These are phyloP conservation scores for Amiota communis DNA, from an alignment of 2,888 invertebrate genomes.

Conservation along the genomic window DNA sequence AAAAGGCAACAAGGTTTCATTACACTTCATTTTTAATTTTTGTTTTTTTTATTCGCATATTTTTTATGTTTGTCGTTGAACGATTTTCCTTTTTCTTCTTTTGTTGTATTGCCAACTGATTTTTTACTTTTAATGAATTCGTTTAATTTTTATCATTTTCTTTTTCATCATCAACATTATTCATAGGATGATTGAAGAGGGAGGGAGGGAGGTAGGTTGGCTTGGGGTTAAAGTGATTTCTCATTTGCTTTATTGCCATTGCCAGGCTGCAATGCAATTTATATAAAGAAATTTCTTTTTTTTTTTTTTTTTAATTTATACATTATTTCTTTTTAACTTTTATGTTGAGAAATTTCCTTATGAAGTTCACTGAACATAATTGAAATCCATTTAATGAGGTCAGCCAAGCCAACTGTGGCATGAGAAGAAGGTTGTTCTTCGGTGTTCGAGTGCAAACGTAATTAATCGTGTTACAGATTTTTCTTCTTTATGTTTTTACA, in stretches of 20 bases:
- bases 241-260: background rate
- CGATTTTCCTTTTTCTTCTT: conserved; percentile 50
- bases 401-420: background rate
- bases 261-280: background rate
- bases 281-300: conserved; percentile 1
- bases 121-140: conserved; percentile 67
- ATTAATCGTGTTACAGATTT: conserved; percentile 22
- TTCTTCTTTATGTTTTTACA: background rate
- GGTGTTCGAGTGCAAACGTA: conserved; percentile 19
- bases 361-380: conserved; percentile 52
- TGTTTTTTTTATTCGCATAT: conserved; percentile 3
- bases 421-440: conserved; percentile 2
- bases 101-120: conserved; percentile 33
- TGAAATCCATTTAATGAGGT: conserved; percentile 66
- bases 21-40: conserved; percentile 35
- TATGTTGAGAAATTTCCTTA: conserved; percentile 41
- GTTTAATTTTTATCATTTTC: conserved; percentile 48
- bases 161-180: background rate
- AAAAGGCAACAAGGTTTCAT: conserved; percentile 47
- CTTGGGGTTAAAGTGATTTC: background rate
- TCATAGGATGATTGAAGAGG: background rate
- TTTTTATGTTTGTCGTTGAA: conserved; percentile 53
- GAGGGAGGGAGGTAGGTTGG: too few species aligned
- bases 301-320: background rate
- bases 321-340: conserved; percentile 8